Base-by-base conservation (phyloP, 2,888 invertebrate species). In the Apocheima hispidaria region DNA sequence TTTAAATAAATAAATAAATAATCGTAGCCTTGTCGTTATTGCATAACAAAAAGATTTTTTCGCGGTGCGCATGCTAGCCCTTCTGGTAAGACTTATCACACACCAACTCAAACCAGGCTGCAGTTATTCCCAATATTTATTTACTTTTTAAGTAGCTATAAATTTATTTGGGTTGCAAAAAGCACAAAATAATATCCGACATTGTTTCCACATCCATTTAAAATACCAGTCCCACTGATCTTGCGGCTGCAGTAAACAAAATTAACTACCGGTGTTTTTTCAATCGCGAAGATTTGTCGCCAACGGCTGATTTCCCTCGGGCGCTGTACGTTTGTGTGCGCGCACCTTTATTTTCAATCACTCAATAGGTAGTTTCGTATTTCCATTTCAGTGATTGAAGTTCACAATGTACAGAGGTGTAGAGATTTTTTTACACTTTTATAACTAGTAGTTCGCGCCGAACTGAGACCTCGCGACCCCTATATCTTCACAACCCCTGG, bases 261-360 rank as follows among this genome's bases (percentile, higher is more conserved):
- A 87, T 86, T 87, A 77, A 74, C 75, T 7, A 48, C 64, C 74
- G 65, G 63, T 68, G 81, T 84, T 82, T 81, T 82, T 83, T 83
- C 77, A 82, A 82, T 82, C 78, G 71, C 70, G 41, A 72, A 85
- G 86, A 87, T 87, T 87, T 87, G 86, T 86, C 85, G 82, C 65
- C 67, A 66, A 60, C 68, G 77, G 46, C 71, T 85, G 86, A 88
- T 87, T 88, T 87, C 88, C 88, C 88, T 18, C 0, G 83, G 76
- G 88, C 49, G 54, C 70, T 48, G 64, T 84, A 78, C 80, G 81
- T 83, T 86, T 86, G 60, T 79, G 78, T 78, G 72, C 72, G 79
- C 74, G 71, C 75, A 71, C 71, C 81, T 81, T 84, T 85, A 84
- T 83, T 72, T 81, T 81, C 78, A 78, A 81, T 82, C 79, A 73